Percentiles rank a stretch among this genome's conserved stretches.
Conservation (phyloP, 2,888 invertebrate genomes). For the Physocephala rufipes region DNA sequence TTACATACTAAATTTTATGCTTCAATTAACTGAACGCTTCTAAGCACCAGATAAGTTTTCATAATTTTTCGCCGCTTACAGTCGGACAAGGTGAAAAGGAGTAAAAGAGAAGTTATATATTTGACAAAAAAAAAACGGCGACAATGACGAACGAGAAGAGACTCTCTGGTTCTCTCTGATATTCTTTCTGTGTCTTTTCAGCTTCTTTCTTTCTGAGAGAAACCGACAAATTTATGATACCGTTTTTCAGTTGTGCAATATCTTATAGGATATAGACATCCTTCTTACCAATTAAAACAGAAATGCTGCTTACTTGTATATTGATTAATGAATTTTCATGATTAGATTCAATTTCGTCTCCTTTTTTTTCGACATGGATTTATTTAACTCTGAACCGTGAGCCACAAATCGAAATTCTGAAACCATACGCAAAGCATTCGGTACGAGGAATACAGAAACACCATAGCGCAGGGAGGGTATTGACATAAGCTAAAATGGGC, state of each 20-base stretch:
- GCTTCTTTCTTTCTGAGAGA: not conserved
- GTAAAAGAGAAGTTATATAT: too few species aligned
- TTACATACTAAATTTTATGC: too few species aligned
- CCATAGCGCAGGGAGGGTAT: too few species aligned
- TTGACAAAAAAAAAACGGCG: too few species aligned
- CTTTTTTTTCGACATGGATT: conserved; percentile 1
- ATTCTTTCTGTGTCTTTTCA: not conserved
- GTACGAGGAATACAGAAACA: not conserved
- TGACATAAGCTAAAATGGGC: too few species aligned
- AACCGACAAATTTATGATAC: not conserved
- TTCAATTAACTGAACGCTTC: too few species aligned
- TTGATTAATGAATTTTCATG: conserved; percentile 35
- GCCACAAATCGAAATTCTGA: too few species aligned
- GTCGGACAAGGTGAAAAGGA: too few species aligned
- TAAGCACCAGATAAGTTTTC: conserved; percentile 24
- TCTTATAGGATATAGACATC: not conserved
- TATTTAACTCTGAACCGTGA: conserved; percentile 15
- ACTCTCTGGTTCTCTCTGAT: too few species aligned
- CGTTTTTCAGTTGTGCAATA: not conserved
- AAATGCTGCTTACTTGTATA: conserved; percentile 30
- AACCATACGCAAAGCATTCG: not conserved
- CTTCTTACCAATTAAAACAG: conserved; percentile 30
- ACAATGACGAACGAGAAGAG: too few species aligned
- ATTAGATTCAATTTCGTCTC: conserved; percentile 35
- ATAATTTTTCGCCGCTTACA: conserved; percentile 36